These are phyloP conservation scores for Corella eumyota DNA, from an alignment of 23 tunicate genomes.

Conservation along the genomic window DNA sequence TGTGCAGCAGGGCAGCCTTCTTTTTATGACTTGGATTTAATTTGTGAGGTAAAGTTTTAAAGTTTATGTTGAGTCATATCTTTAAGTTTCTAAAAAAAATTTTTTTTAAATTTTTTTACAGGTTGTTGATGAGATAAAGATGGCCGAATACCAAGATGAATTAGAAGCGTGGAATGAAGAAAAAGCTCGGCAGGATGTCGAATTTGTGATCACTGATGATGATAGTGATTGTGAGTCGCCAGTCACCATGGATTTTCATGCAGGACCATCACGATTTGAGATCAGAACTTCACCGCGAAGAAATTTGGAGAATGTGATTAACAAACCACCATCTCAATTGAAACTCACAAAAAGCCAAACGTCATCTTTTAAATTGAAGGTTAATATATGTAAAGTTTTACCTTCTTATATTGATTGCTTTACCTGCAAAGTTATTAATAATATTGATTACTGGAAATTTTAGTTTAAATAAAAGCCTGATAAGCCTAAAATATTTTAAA, in stretches of 20 bases:
- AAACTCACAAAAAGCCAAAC: constrained; percentile 34
- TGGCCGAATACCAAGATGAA: constrained; percentile 53
- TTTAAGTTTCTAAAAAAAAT: neutral
- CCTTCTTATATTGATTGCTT: too few relatives aligned
- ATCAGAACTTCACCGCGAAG: constrained; percentile 30
- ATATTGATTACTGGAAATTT: too few relatives aligned
- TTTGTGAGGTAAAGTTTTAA: constrained; percentile 66
- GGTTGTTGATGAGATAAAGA: constrained; percentile 63
- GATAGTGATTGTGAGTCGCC: constrained; percentile 4
- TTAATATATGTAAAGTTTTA: too few relatives aligned
- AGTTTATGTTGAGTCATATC: neutral
- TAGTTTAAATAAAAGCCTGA: too few relatives aligned
- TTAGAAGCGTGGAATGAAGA: constrained; percentile 67
- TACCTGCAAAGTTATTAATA: too few relatives aligned
- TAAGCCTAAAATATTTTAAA: too few relatives aligned
- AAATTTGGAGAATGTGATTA: constrained; percentile 56
- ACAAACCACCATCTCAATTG: constrained; percentile 27
- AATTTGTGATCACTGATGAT: constrained; percentile 58
- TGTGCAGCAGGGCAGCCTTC: constrained; percentile 90
- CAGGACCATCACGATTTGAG: neutral
- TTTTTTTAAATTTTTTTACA: constrained; percentile 4
- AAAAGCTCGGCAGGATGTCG: constrained; percentile 47
- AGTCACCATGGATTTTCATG: constrained; percentile 6
- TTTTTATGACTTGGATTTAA: constrained; percentile 75
- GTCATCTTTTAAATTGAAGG: neutral